Evolutionary conservation across 2,113 vertebrate genomes (phyloP), one percentile per base, ranked within the genome.

Genomic region (Serilophus lunatus): DNA sequence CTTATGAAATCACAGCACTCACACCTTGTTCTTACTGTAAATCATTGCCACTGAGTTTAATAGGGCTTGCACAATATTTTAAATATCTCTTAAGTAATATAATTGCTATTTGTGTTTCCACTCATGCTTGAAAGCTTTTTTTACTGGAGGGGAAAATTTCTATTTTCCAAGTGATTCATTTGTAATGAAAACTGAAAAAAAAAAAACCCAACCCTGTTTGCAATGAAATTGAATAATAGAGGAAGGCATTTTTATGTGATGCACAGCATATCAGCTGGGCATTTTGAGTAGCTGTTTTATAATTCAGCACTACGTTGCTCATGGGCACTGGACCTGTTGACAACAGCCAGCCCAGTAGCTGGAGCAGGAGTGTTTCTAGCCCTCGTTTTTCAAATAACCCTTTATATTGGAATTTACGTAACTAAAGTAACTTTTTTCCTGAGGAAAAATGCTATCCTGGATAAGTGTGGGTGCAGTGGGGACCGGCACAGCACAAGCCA

Each of bases 21-120:
- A 42, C 35, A 80, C 35, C 44, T 63, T 75, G 86, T 82, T 74
- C 66, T 90, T 75, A 86, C 85, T 90, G 77, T 94, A 96, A 96
- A 93, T 88, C 93, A 72, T 38, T 78, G 88, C 92, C 90, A 95
- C 94, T 86, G 90, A 94, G 80, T 92, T 97, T 93, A 97, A 97
- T 26, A 92, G 25, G 61, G 60, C 47, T 96, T 78, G 63, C 65
- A 90, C 45, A 90, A 83, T 56, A 77, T 18, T 75, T 3, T 66
- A 94, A 83, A 29, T 70, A 75, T 75, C 44, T 92, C 53, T 90
- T 88, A 74, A 90, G 36, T 77, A 93, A 75, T 68, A 25, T 74
- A 86, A 96, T 87, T 93, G 60, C 61, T 92, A 33, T 95, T 53
- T 96, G 68, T 90, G 79, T 88, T 88, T 35, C 59, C 44, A 80